These are phyloP conservation scores for Taeniopygia guttata DNA, from an alignment of 2,797 vertebrate genomes.

Conservation along the genomic window DNA sequence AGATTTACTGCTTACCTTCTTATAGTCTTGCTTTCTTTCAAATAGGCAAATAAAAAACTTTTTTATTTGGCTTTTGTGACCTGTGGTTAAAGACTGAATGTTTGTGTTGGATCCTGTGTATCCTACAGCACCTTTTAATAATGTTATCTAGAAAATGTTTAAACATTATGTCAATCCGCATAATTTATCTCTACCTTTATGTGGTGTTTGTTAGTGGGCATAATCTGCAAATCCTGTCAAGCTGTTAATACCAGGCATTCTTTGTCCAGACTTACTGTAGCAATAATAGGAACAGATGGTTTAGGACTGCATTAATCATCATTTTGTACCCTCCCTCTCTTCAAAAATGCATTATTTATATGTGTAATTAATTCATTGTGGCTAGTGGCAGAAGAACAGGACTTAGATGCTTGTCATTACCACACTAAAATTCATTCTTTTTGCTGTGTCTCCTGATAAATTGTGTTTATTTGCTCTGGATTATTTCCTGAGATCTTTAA, in stretches of 20 bases:
- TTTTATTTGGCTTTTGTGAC: background rate
- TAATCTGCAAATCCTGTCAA: constrained; percentile 11
- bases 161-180: background rate
- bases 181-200: background rate
- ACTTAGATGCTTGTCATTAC: background rate
- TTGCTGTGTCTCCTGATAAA: background rate
- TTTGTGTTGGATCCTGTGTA: background rate
- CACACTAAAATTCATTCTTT: background rate
- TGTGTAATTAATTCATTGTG: background rate
- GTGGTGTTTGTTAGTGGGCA: background rate
- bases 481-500: background rate
- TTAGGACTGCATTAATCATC: background rate
- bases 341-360: background rate
- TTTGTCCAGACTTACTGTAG: background rate
- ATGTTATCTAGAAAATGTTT: background rate
- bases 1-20: background rate
- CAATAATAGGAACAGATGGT: background rate
- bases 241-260: background rate
- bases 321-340: background rate
- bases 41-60: background rate
- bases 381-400: background rate
- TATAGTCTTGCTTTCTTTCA: background rate
- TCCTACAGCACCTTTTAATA: background rate
- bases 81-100: background rate
- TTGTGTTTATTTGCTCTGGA: background rate